These are phyloP conservation scores for Lycopodina hypogea DNA, from an alignment of 37 sponge, comb jelly and placozoan species.

Conservation along the genomic window DNA sequence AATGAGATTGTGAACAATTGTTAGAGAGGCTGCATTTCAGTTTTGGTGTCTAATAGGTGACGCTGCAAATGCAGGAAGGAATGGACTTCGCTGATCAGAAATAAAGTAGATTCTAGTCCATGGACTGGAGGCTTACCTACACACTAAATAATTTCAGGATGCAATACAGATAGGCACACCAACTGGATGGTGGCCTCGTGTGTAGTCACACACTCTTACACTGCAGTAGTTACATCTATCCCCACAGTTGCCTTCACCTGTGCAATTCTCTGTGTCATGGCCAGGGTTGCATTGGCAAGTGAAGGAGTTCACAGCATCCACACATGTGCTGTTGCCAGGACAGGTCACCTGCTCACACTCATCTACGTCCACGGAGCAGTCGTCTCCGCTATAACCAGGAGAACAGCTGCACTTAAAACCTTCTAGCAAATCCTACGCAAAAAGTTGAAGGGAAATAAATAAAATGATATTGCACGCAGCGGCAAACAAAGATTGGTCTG, in stretches of 20 bases:
- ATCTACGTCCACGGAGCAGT: conserved; percentile 9
- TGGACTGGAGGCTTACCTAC: too few relatives aligned
- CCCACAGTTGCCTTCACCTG: background rate
- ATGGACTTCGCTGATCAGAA: too few relatives aligned
- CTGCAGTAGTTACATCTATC: background rate
- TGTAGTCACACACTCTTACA: background rate
- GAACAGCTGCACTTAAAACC: background rate
- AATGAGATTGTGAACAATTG: too few relatives aligned
- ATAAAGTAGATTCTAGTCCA: too few relatives aligned
- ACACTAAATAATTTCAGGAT: too few relatives aligned
- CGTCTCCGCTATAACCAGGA: background rate
- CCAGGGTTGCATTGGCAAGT: conserved; percentile 14
- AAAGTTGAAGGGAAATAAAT: background rate
- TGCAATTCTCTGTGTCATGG: conserved; percentile 20
- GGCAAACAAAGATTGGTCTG: too few relatives aligned
- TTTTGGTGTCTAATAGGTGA: too few relatives aligned
- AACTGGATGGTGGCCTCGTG: too few relatives aligned
- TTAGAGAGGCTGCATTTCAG: too few relatives aligned
- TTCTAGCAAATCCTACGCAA: background rate
- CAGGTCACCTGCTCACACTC: background rate
- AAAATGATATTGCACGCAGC: too few relatives aligned
- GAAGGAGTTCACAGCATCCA: conserved; percentile 1
- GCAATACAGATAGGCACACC: too few relatives aligned
- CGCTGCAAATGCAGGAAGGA: too few relatives aligned
- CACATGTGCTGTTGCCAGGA: conserved; percentile 7